Percentiles rank a stretch among this genome's conserved stretches.
Conservation (phyloP, 2,797 vertebrate genomes). For the Australoheros facetus region DNA sequence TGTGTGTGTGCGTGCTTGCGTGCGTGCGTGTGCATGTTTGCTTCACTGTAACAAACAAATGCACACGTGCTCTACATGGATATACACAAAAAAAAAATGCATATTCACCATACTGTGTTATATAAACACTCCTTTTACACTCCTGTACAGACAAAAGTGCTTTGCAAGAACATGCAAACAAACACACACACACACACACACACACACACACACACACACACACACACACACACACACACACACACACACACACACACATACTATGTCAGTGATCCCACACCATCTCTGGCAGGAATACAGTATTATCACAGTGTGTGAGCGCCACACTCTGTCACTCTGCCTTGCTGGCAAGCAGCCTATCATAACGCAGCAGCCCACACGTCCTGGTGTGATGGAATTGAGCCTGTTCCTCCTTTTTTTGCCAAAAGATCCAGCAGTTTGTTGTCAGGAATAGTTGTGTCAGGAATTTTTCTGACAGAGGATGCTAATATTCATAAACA, state of each 20-base stretch:
- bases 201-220: background rate
- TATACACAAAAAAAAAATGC: background rate
- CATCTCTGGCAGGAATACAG: constrained; percentile 50
- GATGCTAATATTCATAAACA: constrained; percentile 75
- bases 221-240: background rate
- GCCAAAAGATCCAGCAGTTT: constrained; percentile 48
- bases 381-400: constrained; percentile 75
- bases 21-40: background rate
- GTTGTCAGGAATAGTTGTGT: constrained; percentile 68
- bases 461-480: constrained; percentile 61
- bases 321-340: constrained; percentile 69
- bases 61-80: background rate
- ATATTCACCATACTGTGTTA: background rate
- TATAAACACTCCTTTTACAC: background rate
- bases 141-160: background rate
- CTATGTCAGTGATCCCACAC: constrained; percentile 43
- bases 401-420: constrained; percentile 43
- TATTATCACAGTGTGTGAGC: constrained; percentile 66
- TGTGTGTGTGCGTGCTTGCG: too few species aligned
- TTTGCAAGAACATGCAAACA: background rate
- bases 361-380: constrained; percentile 78
- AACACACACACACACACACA: background rate
- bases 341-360: constrained; percentile 82
- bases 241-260: background rate
- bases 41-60: background rate